Evolutionary conservation across 2,888 invertebrate species (phyloP).

Genomic region (Ennomos erosarius): DNA sequence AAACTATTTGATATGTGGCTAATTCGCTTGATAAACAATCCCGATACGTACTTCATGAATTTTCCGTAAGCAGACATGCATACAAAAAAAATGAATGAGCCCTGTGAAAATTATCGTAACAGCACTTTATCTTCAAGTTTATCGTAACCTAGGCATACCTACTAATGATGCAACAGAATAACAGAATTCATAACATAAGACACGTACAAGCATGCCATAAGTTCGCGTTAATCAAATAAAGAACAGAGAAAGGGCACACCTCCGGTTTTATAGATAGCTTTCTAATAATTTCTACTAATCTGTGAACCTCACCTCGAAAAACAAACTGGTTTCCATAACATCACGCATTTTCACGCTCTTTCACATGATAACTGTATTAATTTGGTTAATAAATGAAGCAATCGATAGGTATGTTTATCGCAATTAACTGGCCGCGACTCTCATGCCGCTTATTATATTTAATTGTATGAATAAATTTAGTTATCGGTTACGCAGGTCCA

Average conservation of each 20-base stretch:
- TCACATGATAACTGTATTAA: constrained; percentile 27
- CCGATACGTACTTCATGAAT: no score
- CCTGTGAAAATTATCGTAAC: no score
- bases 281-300: constrained; percentile 32
- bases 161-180: background rate
- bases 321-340: constrained; percentile 54
- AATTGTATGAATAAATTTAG: constrained; percentile 13
- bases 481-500: constrained; percentile 10
- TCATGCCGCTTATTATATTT: constrained; percentile 12
- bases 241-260: constrained; percentile 16
- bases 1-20: no score
- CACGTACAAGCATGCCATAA: background rate
- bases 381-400: constrained; percentile 34
- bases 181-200: no score
- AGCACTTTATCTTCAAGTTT: no score
- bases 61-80: no score
- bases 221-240: constrained; percentile 2
- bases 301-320: constrained; percentile 55
- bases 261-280: constrained; percentile 21
- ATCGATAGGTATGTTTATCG: constrained; percentile 69
- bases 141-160: no score
- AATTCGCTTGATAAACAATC: no score
- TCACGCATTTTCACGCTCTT: constrained; percentile 34
- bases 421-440: constrained; percentile 41
- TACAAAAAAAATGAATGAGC: no score